phyloP scores from a whole-genome alignment of 1,140 invertebrate species.

The Neuroterus valhalla region DNA sequence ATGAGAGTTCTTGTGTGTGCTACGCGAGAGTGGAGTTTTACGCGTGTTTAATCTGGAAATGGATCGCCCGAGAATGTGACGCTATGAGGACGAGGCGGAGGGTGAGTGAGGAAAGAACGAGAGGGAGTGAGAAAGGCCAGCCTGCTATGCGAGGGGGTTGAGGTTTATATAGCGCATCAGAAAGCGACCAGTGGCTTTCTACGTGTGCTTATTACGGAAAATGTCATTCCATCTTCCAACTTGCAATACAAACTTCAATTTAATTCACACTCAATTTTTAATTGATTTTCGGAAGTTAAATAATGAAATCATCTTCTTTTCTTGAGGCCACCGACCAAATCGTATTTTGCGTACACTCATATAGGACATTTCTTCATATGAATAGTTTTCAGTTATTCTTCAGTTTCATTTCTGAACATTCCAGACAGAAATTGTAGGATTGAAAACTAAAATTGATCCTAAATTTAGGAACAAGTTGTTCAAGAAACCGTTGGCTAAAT shows the following conservation, averaged over 20 bases:
- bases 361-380: too few relatives aligned
- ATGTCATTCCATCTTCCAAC: background rate
- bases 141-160: conserved; percentile 38
- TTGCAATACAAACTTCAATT: background rate
- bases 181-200: conserved; percentile 50
- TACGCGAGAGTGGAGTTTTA: conserved; percentile 65
- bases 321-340: too few relatives aligned
- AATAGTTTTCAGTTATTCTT: too few relatives aligned
- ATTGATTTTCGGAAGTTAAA: too few relatives aligned
- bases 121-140: conserved; percentile 45
- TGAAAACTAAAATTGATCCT: too few relatives aligned
- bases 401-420: too few relatives aligned
- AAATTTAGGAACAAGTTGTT: too few relatives aligned
- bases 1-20: conserved; percentile 58
- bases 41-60: conserved; percentile 74
- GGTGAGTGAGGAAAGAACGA: conserved; percentile 45
- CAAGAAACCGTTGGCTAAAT: too few relatives aligned
- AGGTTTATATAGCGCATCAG: conserved; percentile 44
- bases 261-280: background rate
- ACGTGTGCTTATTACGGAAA: conserved; percentile 32
- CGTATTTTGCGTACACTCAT: too few relatives aligned
- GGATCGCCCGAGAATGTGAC: conserved; percentile 68
- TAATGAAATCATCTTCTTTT: too few relatives aligned
- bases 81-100: conserved; percentile 52
- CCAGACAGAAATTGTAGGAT: too few relatives aligned